phyloP scores from a whole-genome alignment of 1,140 invertebrate genomes.

The Scaptomyza pallida region DNA sequence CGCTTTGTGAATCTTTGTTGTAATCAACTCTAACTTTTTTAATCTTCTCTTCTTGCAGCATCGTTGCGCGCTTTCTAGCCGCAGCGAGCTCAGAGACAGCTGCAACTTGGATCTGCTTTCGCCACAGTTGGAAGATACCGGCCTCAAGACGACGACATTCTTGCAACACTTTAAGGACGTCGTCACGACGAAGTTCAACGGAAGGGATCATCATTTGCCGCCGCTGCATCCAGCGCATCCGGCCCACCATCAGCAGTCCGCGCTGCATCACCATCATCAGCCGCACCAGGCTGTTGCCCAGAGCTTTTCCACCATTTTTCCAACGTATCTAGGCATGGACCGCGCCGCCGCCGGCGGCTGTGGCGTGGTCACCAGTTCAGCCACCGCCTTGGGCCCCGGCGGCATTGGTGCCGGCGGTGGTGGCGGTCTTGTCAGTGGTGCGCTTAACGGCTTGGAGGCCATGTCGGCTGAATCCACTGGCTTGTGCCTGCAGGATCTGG shows the following conservation, averaged over 20 bases:
- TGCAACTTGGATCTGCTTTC: conserved; percentile 78
- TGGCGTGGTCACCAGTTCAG: conserved; percentile 84
- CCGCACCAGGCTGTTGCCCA: conserved; percentile 82
- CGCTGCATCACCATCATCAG: conserved; percentile 78
- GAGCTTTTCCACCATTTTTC: conserved; percentile 83
- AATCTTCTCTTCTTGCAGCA: conserved; percentile 42
- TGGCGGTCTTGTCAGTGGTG: conserved; percentile 85
- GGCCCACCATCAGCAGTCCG: conserved; percentile 76
- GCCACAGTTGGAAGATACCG: conserved; percentile 82
- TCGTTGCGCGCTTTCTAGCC: conserved; percentile 38
- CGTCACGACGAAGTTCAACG: conserved; percentile 84
- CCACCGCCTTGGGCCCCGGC: conserved; percentile 84
- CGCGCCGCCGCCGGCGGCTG: conserved; percentile 76
- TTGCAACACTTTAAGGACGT: conserved; percentile 84
- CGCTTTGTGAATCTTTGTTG: neutral
- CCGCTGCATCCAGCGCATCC: conserved; percentile 77
- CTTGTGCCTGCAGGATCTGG: conserved; percentile 90
- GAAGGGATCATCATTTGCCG: conserved; percentile 80
- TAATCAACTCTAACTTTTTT: neutral
- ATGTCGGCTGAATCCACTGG: conserved; percentile 84
- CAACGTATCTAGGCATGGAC: conserved; percentile 83
- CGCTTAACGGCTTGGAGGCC: conserved; percentile 86
- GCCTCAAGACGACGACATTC: conserved; percentile 84
- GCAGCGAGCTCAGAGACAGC: conserved; percentile 67
- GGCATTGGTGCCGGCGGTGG: conserved; percentile 66